Conservation (phyloP, 2,797 vertebrate genomes). For the Halcyon leucocephala region DNA sequence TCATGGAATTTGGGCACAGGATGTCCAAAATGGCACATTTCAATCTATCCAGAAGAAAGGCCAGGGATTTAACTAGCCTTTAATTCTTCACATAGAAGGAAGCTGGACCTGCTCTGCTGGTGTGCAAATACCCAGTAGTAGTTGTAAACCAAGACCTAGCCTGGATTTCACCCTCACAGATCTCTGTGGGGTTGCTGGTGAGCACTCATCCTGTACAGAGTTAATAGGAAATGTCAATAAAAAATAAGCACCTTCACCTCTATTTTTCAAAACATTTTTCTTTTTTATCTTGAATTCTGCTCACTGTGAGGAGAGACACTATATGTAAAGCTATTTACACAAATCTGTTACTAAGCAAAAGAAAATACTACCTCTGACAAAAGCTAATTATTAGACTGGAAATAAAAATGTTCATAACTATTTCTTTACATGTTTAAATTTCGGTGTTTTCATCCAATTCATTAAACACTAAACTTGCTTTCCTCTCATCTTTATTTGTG, state of each 20-base stretch:
- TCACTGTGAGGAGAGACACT: background rate
- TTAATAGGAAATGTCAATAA: background rate
- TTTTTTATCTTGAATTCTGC: background rate
- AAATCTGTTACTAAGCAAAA: background rate
- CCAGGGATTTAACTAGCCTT: background rate
- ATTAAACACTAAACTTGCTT: slow-evolving; percentile 64
- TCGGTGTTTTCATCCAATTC: slow-evolving; percentile 60
- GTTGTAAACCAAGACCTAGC: background rate
- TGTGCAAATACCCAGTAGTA: background rate
- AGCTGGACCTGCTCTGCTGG: background rate
- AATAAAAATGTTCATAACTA: slow-evolving; percentile 36
- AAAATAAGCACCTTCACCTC: background rate
- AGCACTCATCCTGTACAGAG: background rate
- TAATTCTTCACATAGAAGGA: background rate
- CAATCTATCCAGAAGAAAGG: background rate
- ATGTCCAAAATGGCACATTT: background rate
- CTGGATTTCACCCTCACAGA: background rate
- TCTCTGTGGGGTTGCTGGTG: background rate
- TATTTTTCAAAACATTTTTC: background rate
- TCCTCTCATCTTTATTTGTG: slow-evolving; percentile 65
- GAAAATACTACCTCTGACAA: slow-evolving; percentile 18
- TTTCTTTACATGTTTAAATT: slow-evolving; percentile 30
- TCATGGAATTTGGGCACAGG: background rate
- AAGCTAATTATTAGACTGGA: slow-evolving; percentile 40
- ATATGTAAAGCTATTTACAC: background rate